Base-by-base conservation (phyloP, 2,888 invertebrate species). In the Epirrita christyi region DNA sequence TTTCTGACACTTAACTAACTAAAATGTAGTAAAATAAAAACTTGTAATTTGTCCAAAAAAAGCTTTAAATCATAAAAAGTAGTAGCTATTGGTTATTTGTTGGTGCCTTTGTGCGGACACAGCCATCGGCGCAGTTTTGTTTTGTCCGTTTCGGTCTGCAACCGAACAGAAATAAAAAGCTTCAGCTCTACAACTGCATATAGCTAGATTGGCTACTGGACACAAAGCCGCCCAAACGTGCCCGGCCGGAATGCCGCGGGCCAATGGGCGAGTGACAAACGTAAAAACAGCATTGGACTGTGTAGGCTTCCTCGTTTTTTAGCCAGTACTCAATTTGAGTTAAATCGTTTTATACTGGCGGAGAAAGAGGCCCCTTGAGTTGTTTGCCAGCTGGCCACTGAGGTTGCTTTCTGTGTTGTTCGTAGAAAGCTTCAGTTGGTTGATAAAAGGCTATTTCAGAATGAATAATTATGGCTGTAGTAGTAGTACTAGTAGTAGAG, bases 51-150 rank as follows among this genome's bases (percentile, higher is more conserved):
- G 10, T 10, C 36, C n/a, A 7, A 40, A 55, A 49, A 56, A 32
- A 44, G 7, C 32, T 45, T 27, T 5, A 44, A 34, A 36, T 49
- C 46, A 11, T 10, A 36, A 56, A 55, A 42, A 49, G 55, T 60
- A 52, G 48, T 60, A 53, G 55, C 21, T 57, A 64, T 64, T 54
- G 59, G 61, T 59, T 67, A 64, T 65, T 67, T 66, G 62, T 54
- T 60, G 62, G 59, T 51, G 55, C 61, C 53, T 68, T 68, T 68
- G 64, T 68, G 63, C 58, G 63, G 55, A 60, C 61, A 53, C 56
- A 53, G 49, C 61, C 57, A 52, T 59, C 55, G 62, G 44, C 36
- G 58, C 53, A 48, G 63, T 68, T 66, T 66, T 66, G 64, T 68
- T 68, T 64, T 27, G 40, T 14, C 38, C 66, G 61, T 64, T 66